Percentiles rank a stretch among this genome's conserved stretches.
Conservation (phyloP, 2,888 invertebrate species). For the Dioctria linearis region DNA sequence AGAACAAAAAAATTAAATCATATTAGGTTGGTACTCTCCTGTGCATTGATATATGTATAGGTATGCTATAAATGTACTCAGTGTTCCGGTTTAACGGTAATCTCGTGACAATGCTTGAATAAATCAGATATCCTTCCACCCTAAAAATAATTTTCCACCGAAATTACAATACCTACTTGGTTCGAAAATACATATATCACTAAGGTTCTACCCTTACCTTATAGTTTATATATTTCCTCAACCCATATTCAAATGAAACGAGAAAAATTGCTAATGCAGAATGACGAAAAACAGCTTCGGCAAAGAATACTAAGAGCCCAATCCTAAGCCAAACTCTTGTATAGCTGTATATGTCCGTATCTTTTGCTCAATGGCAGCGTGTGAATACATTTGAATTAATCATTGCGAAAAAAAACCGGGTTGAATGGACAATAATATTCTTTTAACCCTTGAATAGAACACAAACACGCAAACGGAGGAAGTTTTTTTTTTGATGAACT, state of each 20-base stretch:
- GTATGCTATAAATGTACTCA: too few relatives aligned
- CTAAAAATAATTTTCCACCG: too few relatives aligned
- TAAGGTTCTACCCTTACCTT: too few relatives aligned
- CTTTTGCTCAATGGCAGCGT: slow-evolving; percentile 41
- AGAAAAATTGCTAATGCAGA: slow-evolving; percentile 7
- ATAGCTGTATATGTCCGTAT: slow-evolving; percentile 15
- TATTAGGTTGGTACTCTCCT: too few relatives aligned
- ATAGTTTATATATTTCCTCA: too few relatives aligned
- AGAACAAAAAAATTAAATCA: too few relatives aligned
- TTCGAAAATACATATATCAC: too few relatives aligned
- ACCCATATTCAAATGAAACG: neutral
- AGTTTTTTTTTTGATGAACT: slow-evolving; percentile 28
- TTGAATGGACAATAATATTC: slow-evolving; percentile 50
- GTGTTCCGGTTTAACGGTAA: too few relatives aligned
- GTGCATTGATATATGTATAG: too few relatives aligned
- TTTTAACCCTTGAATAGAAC: slow-evolving; percentile 49
- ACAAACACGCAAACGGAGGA: slow-evolving; percentile 45
- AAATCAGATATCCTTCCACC: too few relatives aligned
- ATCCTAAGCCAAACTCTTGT: neutral
- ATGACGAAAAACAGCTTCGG: neutral
- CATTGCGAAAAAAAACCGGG: slow-evolving; percentile 44
- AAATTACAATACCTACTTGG: too few relatives aligned
- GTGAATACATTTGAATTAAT: slow-evolving; percentile 50
- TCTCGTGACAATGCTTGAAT: too few relatives aligned
- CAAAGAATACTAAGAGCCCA: neutral